These are phyloP conservation scores for Amphiprion ocellaris DNA, from an alignment of 2,113 vertebrate genomes.

Conservation along the genomic window DNA sequence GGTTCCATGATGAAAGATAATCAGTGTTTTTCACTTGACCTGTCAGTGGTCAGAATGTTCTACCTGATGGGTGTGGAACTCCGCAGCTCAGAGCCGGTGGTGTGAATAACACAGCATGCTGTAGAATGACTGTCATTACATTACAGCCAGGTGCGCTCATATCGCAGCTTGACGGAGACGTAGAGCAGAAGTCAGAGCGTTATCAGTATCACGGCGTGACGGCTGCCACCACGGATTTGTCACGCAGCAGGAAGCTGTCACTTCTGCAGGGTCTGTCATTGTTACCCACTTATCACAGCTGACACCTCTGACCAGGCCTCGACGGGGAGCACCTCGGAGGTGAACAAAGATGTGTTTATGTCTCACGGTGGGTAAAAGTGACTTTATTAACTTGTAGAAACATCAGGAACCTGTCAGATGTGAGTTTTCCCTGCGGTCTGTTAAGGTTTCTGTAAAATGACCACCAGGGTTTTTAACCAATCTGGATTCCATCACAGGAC, in stretches of 20 bases:
- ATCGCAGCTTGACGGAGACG: constrained; percentile 57
- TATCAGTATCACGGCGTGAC: constrained; percentile 56
- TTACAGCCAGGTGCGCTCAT: constrained; percentile 44
- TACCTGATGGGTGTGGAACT: background rate
- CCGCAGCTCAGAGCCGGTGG: background rate
- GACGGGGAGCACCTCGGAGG: constrained; percentile 13
- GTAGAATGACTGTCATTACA: constrained; percentile 17
- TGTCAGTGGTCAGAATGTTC: too few species aligned
- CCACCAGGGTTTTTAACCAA: background rate
- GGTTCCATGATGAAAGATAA: too few species aligned
- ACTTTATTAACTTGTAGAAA: constrained; percentile 32
- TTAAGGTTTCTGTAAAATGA: background rate
- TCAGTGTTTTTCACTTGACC: too few species aligned
- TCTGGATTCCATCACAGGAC: background rate
- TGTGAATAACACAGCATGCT: background rate
- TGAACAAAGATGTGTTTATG: constrained; percentile 1
- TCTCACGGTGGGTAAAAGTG: constrained; percentile 15
- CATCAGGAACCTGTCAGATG: constrained; percentile 27
- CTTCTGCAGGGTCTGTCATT: constrained; percentile 58
- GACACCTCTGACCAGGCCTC: constrained; percentile 66
- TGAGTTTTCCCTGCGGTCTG: background rate
- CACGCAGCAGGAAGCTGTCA: constrained; percentile 58
- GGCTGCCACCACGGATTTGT: constrained; percentile 73
- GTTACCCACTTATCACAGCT: constrained; percentile 64
- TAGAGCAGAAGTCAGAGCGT: constrained; percentile 65